Evolutionary conservation across 2,888 invertebrate species (phyloP), one percentile per base, ranked within the genome.

Genomic region (Platycnemis pennipes): DNA sequence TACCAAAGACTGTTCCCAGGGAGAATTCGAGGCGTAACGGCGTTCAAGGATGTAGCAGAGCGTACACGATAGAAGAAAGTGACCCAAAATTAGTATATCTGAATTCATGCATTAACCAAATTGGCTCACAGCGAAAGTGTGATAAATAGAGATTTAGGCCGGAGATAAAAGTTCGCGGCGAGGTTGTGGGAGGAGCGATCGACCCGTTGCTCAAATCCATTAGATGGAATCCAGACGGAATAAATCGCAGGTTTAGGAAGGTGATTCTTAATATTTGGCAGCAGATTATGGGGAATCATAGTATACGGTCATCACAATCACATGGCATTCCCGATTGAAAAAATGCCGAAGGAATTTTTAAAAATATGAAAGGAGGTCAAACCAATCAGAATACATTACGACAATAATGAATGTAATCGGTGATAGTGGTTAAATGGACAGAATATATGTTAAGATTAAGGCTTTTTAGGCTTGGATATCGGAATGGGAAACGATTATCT

Each of bases 81-180:
- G 26, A 26, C 63, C 63, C 63, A 8, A 63, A 63, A 63, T 63
- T 63, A 63, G 26, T 63, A n/a, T n/a, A 26, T 63, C 63, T 5
- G 22, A 63, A n/a, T 5, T 63, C 26, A 63, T 63, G 63, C 63
- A 63, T 63, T 63, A 63, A 63, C 5, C 26, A 26, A 63, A 63
- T 63, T 63, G 63, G 63, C 63, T 63, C n/a, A 26, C 63, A n/a
- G 63, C 63, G 63, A 63, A 63, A 63, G 63, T n/a, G 63, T 63
- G 63, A 26, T 63, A 63, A 63, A 63, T 63, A 26, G 63, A 63
- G 63, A 63, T 63, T n/a, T 22, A 26, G 63, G 63, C 26, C 63
- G 7, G 63, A 22, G 63, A 63, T 63, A 63, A 1, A 26, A 63
- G 63, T 63, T 63, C 53, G 53, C 19, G 53, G 53, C 19, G 8